Evolutionary conservation across 2,888 invertebrate genomes (phyloP).

Genomic region (Drosophila putrida): DNA sequence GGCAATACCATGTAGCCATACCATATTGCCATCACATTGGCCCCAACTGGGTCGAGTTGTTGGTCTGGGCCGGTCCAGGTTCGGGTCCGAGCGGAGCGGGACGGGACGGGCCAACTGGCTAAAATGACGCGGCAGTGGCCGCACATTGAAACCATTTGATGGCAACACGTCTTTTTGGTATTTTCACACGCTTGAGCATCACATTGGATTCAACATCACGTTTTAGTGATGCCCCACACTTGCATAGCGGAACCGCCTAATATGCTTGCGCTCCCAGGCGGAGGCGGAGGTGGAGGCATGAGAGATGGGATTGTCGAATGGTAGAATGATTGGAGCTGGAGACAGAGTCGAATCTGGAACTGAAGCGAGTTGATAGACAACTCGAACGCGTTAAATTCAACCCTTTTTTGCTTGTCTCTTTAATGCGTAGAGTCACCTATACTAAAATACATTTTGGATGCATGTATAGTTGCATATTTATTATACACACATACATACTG

Average conservation of each 20-base stretch:
- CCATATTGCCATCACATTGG: conserved; percentile 26
- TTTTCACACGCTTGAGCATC: conserved; percentile 86
- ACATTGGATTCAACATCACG: conserved; percentile 85
- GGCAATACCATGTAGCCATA: conserved; percentile 8
- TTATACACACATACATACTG: background rate
- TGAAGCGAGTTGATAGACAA: conserved; percentile 23
- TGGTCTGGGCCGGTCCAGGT: background rate
- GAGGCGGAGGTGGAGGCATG: background rate
- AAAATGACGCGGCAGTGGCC: conserved; percentile 55
- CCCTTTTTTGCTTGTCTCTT: conserved; percentile 62
- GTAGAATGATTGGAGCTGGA: background rate
- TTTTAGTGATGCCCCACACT: conserved; percentile 72
- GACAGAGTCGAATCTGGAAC: background rate
- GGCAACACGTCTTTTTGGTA: conserved; percentile 84
- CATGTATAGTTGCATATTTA: background rate
- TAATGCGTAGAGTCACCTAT: conserved; percentile 20
- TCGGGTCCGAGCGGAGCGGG: background rate
- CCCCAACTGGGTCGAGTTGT: background rate
- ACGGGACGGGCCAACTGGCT: conserved; percentile 30
- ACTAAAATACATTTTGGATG: conserved; percentile 8
- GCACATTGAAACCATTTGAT: conserved; percentile 73
- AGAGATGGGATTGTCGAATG: background rate
- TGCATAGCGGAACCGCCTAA: conserved; percentile 59
- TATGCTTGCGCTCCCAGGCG: conserved; percentile 66
- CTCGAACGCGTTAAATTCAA: conserved; percentile 52